Evolutionary conservation across 2,113 vertebrate genomes (phyloP).

Genomic region (Desmodus rotundus): DNA sequence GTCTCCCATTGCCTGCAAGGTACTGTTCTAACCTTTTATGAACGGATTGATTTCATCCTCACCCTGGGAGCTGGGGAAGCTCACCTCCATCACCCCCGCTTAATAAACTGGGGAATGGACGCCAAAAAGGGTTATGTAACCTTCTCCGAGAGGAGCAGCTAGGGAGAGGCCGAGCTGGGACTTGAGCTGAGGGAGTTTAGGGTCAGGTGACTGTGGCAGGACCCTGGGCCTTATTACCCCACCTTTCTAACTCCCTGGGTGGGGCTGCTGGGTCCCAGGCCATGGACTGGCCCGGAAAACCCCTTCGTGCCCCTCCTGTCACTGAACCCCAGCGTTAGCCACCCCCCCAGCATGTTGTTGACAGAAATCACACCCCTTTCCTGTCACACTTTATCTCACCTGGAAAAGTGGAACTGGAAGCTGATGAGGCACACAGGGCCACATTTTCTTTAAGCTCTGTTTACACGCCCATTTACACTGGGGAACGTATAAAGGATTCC

Average conservation of each 20-base stretch:
- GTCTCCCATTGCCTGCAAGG: background rate
- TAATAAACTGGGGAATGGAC: background rate
- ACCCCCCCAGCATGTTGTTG: conserved; percentile 1
- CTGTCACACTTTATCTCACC: conserved; percentile 43
- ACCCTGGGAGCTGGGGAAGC: background rate
- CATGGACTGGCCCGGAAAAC: background rate
- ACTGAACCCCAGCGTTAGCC: background rate
- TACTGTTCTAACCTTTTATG: background rate
- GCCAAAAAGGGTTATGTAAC: too few species aligned
- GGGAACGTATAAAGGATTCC: background rate
- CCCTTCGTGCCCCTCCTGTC: background rate
- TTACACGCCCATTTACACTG: background rate
- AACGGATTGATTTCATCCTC: background rate
- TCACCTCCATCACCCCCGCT: too few species aligned
- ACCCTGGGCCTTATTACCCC: fast-evolving
- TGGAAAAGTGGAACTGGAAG: conserved; percentile 66
- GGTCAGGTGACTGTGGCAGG: background rate
- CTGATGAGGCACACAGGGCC: background rate
- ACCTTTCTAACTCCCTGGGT: background rate
- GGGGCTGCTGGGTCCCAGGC: background rate
- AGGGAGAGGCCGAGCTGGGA: background rate
- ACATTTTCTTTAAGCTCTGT: background rate
- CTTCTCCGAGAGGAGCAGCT: background rate
- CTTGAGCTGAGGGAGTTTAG: background rate
- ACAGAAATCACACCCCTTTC: conserved; percentile 48